These are phyloP conservation scores for Ophioderma brevispina DNA, from an alignment of 35 echinoderm and acorn worm species.

Conservation along the genomic window DNA sequence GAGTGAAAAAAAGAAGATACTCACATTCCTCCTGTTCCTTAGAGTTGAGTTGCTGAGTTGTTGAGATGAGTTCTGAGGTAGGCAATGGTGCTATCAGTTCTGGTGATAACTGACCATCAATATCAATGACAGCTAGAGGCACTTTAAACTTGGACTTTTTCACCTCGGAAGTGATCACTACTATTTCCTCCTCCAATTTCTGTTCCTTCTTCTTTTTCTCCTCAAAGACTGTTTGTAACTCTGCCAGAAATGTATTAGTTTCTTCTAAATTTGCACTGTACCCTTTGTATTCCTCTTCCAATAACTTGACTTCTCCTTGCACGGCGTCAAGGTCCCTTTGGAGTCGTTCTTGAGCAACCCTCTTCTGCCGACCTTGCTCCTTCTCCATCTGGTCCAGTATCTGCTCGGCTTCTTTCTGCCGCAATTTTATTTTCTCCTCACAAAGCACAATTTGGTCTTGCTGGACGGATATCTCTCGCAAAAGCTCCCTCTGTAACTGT, in stretches of 20 bases:
- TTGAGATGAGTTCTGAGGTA: neutral
- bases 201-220: neutral
- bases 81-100: neutral
- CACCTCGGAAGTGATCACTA: neutral
- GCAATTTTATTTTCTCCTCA: slow-evolving; percentile 41
- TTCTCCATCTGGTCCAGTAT: slow-evolving; percentile 39
- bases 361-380: slow-evolving; percentile 28
- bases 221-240: slow-evolving; percentile 1
- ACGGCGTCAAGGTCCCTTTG: slow-evolving; percentile 27
- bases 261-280: slow-evolving; percentile 61
- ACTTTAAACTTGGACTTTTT: neutral
- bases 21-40: neutral
- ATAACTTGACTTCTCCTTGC: slow-evolving; percentile 57
- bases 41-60: neutral
- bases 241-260: slow-evolving; percentile 15
- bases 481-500: slow-evolving; percentile 58
- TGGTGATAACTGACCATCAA: neutral
- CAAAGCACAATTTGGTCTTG: slow-evolving; percentile 35
- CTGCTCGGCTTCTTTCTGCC: slow-evolving; percentile 42
- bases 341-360: slow-evolving; percentile 24
- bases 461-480: slow-evolving; percentile 13
- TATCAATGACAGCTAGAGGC: neutral
- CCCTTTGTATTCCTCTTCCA: slow-evolving; percentile 63
- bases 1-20: neutral
- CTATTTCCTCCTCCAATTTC: neutral